Base-by-base conservation (phyloP, 1,140 invertebrate genomes). In the Tetranychus cinnabarinus region DNA sequence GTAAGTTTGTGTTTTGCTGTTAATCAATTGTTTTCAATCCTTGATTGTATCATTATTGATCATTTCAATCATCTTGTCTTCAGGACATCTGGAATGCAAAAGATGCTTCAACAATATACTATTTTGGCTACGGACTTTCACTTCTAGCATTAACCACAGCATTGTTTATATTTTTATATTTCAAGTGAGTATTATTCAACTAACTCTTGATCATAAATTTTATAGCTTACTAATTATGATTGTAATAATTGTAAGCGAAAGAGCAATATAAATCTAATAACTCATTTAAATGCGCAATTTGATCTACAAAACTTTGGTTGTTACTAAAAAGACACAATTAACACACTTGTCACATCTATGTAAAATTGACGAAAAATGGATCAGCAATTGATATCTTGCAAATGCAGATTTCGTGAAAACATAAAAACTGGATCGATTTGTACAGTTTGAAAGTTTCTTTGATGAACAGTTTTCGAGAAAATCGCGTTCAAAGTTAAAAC, bases 151-250 rank as follows among this genome's bases (percentile, higher is more conserved):
- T 88, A 13, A 72, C 79, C 12, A 74, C 85, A 37, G 85, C 85
- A 33, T 78, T 87, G 42, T 78, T 77, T 64, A 85, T 88, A 64
- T 88, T 88, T 72, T 71, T 85, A 45, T 84, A 84, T 70, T 87
- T 84, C 77, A 86, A 86, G 85, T 88, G 76, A 79, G 80, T 63
- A 6, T 42, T 42, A 42, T 42, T 42, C 0, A 42, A 42, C 5
- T 42, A 0, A 10, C 10, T 10, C 39, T 42, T 10, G 10, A 42
- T 52, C n/a, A 33, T 52, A 8, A 33, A n/a, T n/a, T n/a, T 15
- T 47, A 47, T n/a, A 47, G 23, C 23, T 12, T 12, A 47, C 2
- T 47, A 47, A 47, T 47, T 47, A n/a, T 47, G 23, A 0, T 47
- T 47, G 23, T 8, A 12, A 47, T 47, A 8, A 12, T 47, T 46